phyloP scores from a whole-genome alignment of 2,888 invertebrate genomes.

The Gerosis bhagava region DNA sequence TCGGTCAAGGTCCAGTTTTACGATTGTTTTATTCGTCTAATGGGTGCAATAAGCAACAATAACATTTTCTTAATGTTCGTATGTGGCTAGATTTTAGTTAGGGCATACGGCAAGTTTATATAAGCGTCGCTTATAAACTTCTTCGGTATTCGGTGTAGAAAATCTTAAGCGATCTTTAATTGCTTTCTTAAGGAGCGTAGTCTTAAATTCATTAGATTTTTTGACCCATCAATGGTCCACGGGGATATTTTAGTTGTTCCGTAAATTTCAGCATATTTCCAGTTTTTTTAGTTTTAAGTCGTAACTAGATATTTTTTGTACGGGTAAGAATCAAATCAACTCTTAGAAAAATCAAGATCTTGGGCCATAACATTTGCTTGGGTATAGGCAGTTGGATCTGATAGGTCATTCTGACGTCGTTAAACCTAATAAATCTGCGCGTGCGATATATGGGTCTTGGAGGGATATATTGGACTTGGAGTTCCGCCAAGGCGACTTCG shows the following conservation, averaged over 20 bases:
- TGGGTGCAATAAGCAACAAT: slow-evolving; percentile 54
- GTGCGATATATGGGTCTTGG: slow-evolving; percentile 23
- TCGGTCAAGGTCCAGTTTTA: slow-evolving; percentile 64
- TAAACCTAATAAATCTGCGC: slow-evolving; percentile 30
- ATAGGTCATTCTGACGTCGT: slow-evolving; percentile 22
- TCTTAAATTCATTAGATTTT: too few species aligned
- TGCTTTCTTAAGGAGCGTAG: too few species aligned
- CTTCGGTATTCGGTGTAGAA: not conserved
- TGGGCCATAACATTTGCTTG: too few species aligned
- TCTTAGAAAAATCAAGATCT: too few species aligned
- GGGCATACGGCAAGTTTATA: not conserved
- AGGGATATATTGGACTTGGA: slow-evolving; percentile 36
- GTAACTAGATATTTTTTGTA: too few species aligned
- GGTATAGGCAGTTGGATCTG: slow-evolving; percentile 7
- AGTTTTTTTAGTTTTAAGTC: too few species aligned
- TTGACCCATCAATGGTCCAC: too few species aligned
- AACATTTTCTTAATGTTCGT: slow-evolving; percentile 52
- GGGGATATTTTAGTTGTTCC: too few species aligned
- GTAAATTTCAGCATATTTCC: too few species aligned
- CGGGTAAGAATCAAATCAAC: too few species aligned
- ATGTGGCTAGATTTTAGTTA: slow-evolving; percentile 18
- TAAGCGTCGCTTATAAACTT: not conserved
- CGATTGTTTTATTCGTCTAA: slow-evolving; percentile 64
- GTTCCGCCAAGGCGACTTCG: slow-evolving; percentile 34
- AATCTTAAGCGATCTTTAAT: not conserved